Evolutionary conservation across 2,888 invertebrate species (phyloP).

Genomic region (Torymus texanus): DNA sequence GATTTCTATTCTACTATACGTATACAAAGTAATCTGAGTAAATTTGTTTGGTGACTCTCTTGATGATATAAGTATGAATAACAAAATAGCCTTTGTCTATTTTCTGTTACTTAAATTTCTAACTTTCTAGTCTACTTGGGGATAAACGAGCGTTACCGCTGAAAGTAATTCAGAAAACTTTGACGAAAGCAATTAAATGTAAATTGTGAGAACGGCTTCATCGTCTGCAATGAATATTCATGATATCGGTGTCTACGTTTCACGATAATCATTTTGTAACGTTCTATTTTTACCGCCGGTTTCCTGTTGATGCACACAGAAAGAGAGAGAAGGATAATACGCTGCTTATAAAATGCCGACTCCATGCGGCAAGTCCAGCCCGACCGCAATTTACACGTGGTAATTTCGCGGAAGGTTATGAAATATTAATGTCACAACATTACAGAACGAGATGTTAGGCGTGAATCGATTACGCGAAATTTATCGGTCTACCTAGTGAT

Average conservation of each 20-base stretch:
- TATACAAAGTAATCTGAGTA: too few species aligned
- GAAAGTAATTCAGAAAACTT: slow-evolving; percentile 37
- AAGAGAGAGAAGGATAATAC: background rate
- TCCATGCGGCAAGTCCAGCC: background rate
- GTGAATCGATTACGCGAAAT: slow-evolving; percentile 63
- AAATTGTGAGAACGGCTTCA: slow-evolving; percentile 49
- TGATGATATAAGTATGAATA: too few species aligned
- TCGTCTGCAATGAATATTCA: slow-evolving; percentile 46
- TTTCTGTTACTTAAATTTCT: background rate
- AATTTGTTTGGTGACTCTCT: too few species aligned
- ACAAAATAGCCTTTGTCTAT: too few species aligned
- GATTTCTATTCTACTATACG: too few species aligned
- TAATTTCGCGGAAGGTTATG: slow-evolving; percentile 58
- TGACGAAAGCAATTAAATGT: slow-evolving; percentile 52
- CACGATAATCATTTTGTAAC: slow-evolving; percentile 48
- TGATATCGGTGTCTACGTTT: slow-evolving; percentile 29
- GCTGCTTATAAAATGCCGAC: slow-evolving; percentile 6
- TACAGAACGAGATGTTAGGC: slow-evolving; percentile 48
- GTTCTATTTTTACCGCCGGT: slow-evolving; percentile 35
- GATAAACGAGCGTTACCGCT: background rate
- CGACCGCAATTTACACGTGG: slow-evolving; percentile 46
- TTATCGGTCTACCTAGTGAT: slow-evolving; percentile 60
- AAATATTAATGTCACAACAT: slow-evolving; percentile 62
- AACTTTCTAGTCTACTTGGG: slow-evolving; percentile 13
- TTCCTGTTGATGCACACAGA: slow-evolving; percentile 30